Base-by-base conservation (phyloP, 92 coral and sea anemone species). In the Chrysogorgia sp. region DNA sequence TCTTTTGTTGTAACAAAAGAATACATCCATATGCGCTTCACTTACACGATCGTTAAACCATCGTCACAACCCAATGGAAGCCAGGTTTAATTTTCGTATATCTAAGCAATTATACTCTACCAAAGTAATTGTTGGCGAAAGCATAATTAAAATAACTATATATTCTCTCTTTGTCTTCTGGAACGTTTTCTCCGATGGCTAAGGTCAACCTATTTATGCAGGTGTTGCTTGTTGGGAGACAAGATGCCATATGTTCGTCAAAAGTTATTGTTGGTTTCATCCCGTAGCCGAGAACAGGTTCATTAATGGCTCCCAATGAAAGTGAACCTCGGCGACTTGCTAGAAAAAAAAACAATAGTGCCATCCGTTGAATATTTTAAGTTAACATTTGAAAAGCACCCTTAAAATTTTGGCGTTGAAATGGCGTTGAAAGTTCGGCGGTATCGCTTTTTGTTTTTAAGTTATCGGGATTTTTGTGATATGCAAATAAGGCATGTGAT, bases 181-280 rank as follows among this genome's bases (percentile, higher is more conserved):
- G 63, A 10, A 84, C 72, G 9, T 77, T 37, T 30, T 77, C 71
- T 37, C 80, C 83, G 26, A 58, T 49, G 26, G 88, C 78, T 6
- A 84, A 65, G 13, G 77, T 77, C 30, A 79, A 64, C 62, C 72
- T 82, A 65, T 82, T 86, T 22, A 68, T 50, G 48, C 89, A 86
- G 0, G 86, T 81, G 82, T 86, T 86, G 57, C 89, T 81, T 20
- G 63, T 83, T 14, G 90, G 90, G 43, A 86, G 68, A 49, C 72
- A 58, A 26, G 90, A 82, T 21, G 32, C 64, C 56, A 61, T 34
- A 37, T 47, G 40, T 23, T 31, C 21, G 63, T 55, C 65, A 62
- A 82, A 82, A 15, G 49, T 69, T 3, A 86, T 76, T 5, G 67
- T 35, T 24, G 90, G 90, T 31, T 76, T 60, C 5, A 82, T 68